Conservation (phyloP, 1,140 invertebrate species). For the Drosophila ogumai region DNA sequence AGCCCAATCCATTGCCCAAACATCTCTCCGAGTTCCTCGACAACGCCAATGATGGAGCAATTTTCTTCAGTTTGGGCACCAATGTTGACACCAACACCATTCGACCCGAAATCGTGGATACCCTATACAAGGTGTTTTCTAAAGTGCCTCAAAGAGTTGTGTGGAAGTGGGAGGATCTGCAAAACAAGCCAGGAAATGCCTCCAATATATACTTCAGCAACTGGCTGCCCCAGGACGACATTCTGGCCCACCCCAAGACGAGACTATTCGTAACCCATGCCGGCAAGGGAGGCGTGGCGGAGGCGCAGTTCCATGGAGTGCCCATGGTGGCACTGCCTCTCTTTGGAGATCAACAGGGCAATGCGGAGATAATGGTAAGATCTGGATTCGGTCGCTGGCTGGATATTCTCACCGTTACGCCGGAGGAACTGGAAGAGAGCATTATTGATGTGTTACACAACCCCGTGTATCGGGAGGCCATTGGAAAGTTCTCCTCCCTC, state of each 20-base stretch:
- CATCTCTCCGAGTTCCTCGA: conserved; percentile 86
- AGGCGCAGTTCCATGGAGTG: conserved; percentile 89
- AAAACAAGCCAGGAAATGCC: conserved; percentile 86
- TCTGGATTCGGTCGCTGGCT: conserved; percentile 85
- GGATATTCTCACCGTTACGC: conserved; percentile 78
- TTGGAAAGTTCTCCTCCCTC: conserved; percentile 61
- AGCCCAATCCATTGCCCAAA: conserved; percentile 80
- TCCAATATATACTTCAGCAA: conserved; percentile 88
- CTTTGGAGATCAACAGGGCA: conserved; percentile 87
- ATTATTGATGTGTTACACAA: conserved; percentile 65
- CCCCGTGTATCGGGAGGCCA: conserved; percentile 41
- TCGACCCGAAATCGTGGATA: conserved; percentile 77
- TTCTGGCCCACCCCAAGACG: conserved; percentile 89
- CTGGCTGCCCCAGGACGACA: conserved; percentile 90
- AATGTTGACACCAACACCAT: conserved; percentile 85
- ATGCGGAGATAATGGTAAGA: conserved; percentile 85
- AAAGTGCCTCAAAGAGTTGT: conserved; percentile 86
- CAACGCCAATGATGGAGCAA: conserved; percentile 85
- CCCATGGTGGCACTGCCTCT: conserved; percentile 90
- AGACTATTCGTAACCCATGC: conserved; percentile 90
- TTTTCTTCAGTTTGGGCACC: conserved; percentile 88
- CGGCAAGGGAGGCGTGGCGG: conserved; percentile 89
- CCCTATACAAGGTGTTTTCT: conserved; percentile 85
- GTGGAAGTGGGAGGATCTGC: conserved; percentile 87
- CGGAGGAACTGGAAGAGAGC: conserved; percentile 63